phyloP scores from a whole-genome alignment of 2,888 invertebrate species.

The Spisula subtruncata region DNA sequence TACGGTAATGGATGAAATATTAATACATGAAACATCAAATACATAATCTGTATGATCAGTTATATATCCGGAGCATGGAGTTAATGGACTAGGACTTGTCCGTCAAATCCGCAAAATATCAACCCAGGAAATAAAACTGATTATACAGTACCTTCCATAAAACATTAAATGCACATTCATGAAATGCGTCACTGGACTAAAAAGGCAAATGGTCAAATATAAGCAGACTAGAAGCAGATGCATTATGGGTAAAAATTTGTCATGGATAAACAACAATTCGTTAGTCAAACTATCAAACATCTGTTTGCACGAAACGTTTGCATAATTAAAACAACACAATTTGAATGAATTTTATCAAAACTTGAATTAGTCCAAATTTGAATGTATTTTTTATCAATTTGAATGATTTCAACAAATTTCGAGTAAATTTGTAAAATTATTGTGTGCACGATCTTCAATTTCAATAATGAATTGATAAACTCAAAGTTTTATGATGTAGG shows the following conservation, averaged over 20 bases:
- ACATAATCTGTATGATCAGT: background rate
- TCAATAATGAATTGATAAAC: no score
- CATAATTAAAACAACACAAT: no score
- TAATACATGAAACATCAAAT: background rate
- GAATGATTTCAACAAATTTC: no score
- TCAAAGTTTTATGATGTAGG: background rate
- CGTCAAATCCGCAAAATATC: no score
- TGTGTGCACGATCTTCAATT: no score
- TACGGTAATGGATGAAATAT: background rate
- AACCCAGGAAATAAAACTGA: no score
- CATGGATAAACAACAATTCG: constrained; percentile 19
- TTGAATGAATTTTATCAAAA: no score
- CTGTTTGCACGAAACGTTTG: background rate
- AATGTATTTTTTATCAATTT: no score
- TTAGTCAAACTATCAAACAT: background rate
- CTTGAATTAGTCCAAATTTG: no score
- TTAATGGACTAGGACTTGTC: no score
- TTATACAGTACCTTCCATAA: background rate
- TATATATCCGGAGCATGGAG: no score
- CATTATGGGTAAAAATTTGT: constrained; percentile 50
- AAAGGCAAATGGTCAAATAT: constrained; percentile 40
- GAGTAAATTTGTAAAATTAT: no score
- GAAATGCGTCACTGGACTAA: constrained; percentile 33
- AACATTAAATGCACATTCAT: constrained; percentile 28
- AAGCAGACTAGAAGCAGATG: constrained; percentile 69